Percentiles rank a stretch among this genome's conserved stretches.
phyloP scores from a whole-genome alignment of 2,113 vertebrate species.

The Columba janthina region DNA sequence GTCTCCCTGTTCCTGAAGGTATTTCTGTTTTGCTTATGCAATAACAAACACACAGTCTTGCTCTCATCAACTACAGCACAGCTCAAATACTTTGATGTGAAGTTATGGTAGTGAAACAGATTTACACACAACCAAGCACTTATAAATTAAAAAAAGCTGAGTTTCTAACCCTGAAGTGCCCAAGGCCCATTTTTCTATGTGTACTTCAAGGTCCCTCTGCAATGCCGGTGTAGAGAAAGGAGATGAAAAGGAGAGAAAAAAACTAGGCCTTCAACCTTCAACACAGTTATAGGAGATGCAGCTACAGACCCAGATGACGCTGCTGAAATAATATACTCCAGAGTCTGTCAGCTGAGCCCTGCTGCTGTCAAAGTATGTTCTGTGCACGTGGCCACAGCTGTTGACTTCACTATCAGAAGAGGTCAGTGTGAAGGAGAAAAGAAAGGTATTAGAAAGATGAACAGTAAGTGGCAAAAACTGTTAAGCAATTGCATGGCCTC shows the following conservation, averaged over 20 bases:
- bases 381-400: neutral
- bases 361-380: conserved; percentile 27
- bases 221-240: neutral
- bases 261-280: neutral
- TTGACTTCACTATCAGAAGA: neutral
- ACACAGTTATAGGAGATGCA: neutral
- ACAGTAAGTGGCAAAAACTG: neutral
- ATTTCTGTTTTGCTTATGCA: neutral
- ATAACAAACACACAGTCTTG: neutral
- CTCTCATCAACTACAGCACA: neutral
- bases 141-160: conserved; percentile 14
- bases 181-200: neutral
- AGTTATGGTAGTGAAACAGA: neutral
- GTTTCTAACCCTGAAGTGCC: neutral
- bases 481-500: neutral
- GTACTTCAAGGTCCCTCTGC: neutral
- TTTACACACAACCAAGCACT: neutral
- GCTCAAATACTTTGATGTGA: conserved; percentile 27
- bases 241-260: neutral
- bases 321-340: conserved; percentile 29
- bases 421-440: neutral
- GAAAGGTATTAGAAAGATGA: conserved; percentile 4
- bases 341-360: conserved; percentile 19
- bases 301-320: neutral
- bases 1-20: neutral